These are phyloP conservation scores for Prunella himalayana DNA, from an alignment of 2,113 vertebrate species.

Conservation along the genomic window DNA sequence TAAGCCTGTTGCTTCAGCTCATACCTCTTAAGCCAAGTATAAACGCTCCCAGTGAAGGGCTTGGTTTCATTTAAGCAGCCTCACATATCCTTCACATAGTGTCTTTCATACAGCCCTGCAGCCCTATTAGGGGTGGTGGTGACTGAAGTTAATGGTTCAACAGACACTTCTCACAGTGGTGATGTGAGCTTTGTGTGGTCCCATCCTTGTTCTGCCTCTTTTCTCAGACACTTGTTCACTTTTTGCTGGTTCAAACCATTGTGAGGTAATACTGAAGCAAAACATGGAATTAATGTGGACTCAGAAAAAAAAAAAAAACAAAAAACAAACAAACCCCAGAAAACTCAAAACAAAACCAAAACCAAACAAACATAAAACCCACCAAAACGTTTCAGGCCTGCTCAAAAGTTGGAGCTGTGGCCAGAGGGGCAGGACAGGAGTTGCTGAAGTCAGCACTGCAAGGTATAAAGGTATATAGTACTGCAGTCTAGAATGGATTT, in stretches of 20 bases:
- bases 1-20: not conserved
- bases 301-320: not conserved
- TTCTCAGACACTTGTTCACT: fast-evolving
- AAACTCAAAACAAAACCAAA: not conserved
- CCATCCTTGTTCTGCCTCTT: fast-evolving
- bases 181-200: not conserved
- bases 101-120: not conserved
- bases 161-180: not conserved
- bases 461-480: not conserved
- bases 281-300: not conserved
- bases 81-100: not conserved
- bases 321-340: not conserved
- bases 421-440: not conserved
- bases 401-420: not conserved
- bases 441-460: not conserved
- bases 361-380: no score
- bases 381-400: not conserved
- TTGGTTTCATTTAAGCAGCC: not conserved
- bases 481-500: not conserved
- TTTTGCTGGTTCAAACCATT: not conserved
- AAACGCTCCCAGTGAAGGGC: not conserved
- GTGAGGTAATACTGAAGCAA: not conserved
- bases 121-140: not conserved
- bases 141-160: not conserved
- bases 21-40: not conserved